Conservation (phyloP, 2,888 invertebrate species). For the Apodemia duryi region DNA sequence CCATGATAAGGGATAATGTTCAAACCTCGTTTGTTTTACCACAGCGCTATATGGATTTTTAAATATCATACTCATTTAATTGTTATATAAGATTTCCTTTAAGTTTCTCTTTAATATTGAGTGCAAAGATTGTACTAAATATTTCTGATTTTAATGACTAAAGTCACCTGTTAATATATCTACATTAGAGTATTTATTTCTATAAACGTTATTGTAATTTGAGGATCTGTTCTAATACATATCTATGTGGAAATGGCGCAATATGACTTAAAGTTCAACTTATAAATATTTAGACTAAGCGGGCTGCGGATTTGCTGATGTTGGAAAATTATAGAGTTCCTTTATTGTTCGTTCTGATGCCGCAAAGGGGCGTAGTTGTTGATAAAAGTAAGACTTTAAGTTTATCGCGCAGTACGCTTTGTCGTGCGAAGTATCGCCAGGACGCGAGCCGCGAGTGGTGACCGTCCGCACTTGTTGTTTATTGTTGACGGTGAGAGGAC, state of each 20-base stretch:
- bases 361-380: constrained; percentile 12
- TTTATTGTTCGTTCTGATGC: constrained; percentile 5
- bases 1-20: constrained; percentile 17
- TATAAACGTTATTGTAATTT: constrained; percentile 23
- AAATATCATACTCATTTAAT: no score
- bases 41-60: neutral
- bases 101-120: constrained; percentile 18
- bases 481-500: constrained; percentile 1
- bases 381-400: constrained; percentile 2
- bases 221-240: constrained; percentile 32
- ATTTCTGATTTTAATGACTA: constrained; percentile 23
- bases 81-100: constrained; percentile 8
- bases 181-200: constrained; percentile 27
- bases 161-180: constrained; percentile 27
- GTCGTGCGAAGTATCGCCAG: neutral
- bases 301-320: neutral
- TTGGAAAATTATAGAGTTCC: constrained; percentile 1
- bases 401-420: neutral
- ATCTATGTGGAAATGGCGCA: constrained; percentile 31
- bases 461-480: constrained; percentile 1
- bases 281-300: neutral
- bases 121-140: neutral
- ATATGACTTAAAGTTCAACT: constrained; percentile 17
- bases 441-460: neutral
- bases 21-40: neutral